Percentiles rank a stretch among this genome's conserved stretches.
phyloP scores from a whole-genome alignment of 53 echinoderm and acorn worm genomes.

The Pentamera pediparva region DNA sequence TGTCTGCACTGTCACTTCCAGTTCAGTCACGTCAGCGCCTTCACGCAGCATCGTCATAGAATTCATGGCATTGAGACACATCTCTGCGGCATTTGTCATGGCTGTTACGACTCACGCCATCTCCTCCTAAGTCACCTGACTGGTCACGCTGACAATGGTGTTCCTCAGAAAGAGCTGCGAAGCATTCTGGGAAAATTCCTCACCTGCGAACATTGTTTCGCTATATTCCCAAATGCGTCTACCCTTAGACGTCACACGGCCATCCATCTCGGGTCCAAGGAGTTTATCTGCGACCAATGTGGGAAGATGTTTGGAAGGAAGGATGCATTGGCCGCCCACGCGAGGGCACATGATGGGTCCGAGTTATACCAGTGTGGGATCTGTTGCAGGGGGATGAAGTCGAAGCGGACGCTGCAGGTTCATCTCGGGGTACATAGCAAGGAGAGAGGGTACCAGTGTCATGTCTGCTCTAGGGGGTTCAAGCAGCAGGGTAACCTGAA shows the following conservation, averaged over 20 bases:
- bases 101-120: not conserved
- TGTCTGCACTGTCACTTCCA: not conserved
- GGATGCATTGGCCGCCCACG: not conserved
- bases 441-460: conserved; percentile 8
- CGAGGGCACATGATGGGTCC: not conserved
- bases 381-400: conserved; percentile 1
- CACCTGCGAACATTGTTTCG: conserved; percentile 7
- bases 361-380: conserved; percentile 5
- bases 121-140: not conserved
- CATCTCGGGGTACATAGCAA: not conserved
- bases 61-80: not conserved
- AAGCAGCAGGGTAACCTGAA: conserved; percentile 15
- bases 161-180: not conserved
- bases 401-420: not conserved
- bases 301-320: conserved; percentile 3
- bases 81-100: not conserved
- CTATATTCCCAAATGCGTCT: not conserved
- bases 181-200: not conserved
- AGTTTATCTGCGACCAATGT: conserved; percentile 10
- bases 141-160: not conserved
- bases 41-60: not conserved
- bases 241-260: not conserved
- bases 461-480: not conserved
- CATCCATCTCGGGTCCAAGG: not conserved
- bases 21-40: not conserved